Evolutionary conservation across 2,888 invertebrate species (phyloP).

Genomic region (Archips xylosteana): DNA sequence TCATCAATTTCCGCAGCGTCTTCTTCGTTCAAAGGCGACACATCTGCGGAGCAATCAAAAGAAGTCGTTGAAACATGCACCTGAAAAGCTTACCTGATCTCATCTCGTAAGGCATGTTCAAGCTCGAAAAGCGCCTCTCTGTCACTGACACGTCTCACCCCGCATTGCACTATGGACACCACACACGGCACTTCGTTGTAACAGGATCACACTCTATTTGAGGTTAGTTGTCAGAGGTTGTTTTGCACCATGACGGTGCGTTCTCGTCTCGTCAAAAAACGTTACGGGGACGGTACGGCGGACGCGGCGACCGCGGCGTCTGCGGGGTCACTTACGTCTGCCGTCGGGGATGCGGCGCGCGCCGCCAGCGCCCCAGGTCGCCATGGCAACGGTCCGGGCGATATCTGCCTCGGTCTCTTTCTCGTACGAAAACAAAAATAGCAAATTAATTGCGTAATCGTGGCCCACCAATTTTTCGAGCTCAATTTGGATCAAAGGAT

Average conservation of each 20-base stretch:
- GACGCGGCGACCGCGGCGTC: slow-evolving; percentile 71
- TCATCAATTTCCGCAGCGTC: slow-evolving; percentile 11
- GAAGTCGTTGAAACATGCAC: slow-evolving; percentile 35
- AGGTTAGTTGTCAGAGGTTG: slow-evolving; percentile 57
- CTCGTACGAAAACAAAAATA: slow-evolving; percentile 81
- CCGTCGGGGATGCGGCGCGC: slow-evolving; percentile 77
- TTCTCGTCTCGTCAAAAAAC: slow-evolving; percentile 67
- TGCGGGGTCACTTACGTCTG: slow-evolving; percentile 74
- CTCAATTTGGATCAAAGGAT: slow-evolving; percentile 67
- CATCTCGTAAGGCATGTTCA: slow-evolving; percentile 81
- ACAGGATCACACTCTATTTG: slow-evolving; percentile 47
- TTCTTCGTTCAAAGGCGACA: slow-evolving; percentile 26
- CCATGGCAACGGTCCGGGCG: slow-evolving; percentile 79
- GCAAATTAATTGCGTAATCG: slow-evolving; percentile 82
- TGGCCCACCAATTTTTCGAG: slow-evolving; percentile 69
- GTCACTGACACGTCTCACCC: slow-evolving; percentile 71
- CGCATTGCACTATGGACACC: slow-evolving; percentile 66
- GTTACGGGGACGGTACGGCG: slow-evolving; percentile 57
- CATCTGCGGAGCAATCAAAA: slow-evolving; percentile 29
- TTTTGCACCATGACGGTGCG: slow-evolving; percentile 63
- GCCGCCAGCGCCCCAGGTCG: slow-evolving; percentile 78
- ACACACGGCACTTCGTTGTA: slow-evolving; percentile 55
- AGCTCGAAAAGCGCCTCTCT: slow-evolving; percentile 70
- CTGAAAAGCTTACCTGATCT: slow-evolving; percentile 79
- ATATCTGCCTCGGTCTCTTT: slow-evolving; percentile 74